Conservation (phyloP, 2,113 vertebrate genomes). For the Zeus faber region DNA sequence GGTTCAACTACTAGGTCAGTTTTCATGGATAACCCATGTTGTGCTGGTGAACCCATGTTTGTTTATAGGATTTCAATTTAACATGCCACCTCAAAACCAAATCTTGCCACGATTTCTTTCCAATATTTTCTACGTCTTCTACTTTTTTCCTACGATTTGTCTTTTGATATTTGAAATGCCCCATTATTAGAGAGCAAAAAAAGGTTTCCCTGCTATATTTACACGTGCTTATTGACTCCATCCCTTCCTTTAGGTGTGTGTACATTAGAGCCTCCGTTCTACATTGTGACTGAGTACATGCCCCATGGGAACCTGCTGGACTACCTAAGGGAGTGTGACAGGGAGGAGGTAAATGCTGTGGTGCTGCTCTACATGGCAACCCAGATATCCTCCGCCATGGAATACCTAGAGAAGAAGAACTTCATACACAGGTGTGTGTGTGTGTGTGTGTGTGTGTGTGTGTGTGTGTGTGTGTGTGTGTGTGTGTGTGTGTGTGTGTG, state of each 20-base stretch:
- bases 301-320: slow-evolving; percentile 95
- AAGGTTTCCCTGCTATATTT: too few relatives aligned
- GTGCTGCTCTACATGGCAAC: slow-evolving; percentile 98
- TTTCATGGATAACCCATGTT: too few relatives aligned
- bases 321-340: slow-evolving; percentile 92
- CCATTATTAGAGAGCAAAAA: too few relatives aligned
- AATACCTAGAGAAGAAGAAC: slow-evolving; percentile 98
- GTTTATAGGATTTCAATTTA: background rate
- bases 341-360: slow-evolving; percentile 93
- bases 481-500: background rate
- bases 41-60: too few relatives aligned
- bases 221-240: too few relatives aligned
- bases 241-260: slow-evolving; percentile 84
- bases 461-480: slow-evolving; percentile 53
- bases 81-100: background rate
- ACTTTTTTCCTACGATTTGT: too few relatives aligned
- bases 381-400: slow-evolving; percentile 99
- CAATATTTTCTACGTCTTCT: too few relatives aligned
- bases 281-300: slow-evolving; percentile 99
- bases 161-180: too few relatives aligned
- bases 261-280: slow-evolving; percentile 95
- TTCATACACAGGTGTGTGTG: slow-evolving; percentile 90
- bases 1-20: slow-evolving; percentile 85
- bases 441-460: background rate
- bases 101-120: too few relatives aligned